Percentiles rank a stretch among this genome's conserved stretches.
Evolutionary conservation across 2,888 invertebrate genomes (phyloP).

Genomic region (Schrankia costaestrigalis): DNA sequence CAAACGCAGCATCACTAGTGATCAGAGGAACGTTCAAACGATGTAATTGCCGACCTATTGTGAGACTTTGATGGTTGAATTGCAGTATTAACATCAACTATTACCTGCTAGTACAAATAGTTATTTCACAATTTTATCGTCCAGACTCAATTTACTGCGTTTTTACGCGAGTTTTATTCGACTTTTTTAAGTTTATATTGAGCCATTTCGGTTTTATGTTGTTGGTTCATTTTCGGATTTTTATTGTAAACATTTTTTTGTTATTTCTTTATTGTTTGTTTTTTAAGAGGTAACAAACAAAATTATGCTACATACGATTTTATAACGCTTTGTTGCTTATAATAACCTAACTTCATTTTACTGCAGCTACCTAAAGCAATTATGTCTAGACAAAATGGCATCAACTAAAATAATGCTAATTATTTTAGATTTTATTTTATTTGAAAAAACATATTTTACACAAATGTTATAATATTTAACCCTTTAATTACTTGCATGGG

Average conservation of each 20-base stretch:
- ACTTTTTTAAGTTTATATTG: slow-evolving; percentile 34
- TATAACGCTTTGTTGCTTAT: no score
- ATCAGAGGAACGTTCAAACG: slow-evolving; percentile 44
- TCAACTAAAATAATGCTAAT: no score
- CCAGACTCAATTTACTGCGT: slow-evolving; percentile 23
- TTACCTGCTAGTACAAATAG: slow-evolving; percentile 30
- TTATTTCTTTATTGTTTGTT: no score
- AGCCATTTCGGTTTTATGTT: slow-evolving; percentile 17
- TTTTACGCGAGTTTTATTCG: slow-evolving; percentile 33
- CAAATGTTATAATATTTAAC: no score
- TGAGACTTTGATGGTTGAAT: slow-evolving; percentile 46
- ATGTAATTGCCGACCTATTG: slow-evolving; percentile 59
- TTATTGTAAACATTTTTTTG: slow-evolving; percentile 14
- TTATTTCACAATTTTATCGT: slow-evolving; percentile 29
- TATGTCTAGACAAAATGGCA: no score
- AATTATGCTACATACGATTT: no score
- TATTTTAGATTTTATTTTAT: no score
- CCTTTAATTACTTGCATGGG: no score
- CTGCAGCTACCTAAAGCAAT: no score
- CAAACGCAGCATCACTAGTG: slow-evolving; percentile 36
- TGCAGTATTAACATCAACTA: slow-evolving; percentile 46
- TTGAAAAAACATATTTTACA: no score
- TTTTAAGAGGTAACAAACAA: no score
- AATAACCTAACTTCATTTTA: no score
- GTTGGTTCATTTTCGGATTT: slow-evolving; percentile 13